These are phyloP conservation scores for Nerophis ophidion DNA, from an alignment of 2,113 vertebrate species.

Conservation along the genomic window DNA sequence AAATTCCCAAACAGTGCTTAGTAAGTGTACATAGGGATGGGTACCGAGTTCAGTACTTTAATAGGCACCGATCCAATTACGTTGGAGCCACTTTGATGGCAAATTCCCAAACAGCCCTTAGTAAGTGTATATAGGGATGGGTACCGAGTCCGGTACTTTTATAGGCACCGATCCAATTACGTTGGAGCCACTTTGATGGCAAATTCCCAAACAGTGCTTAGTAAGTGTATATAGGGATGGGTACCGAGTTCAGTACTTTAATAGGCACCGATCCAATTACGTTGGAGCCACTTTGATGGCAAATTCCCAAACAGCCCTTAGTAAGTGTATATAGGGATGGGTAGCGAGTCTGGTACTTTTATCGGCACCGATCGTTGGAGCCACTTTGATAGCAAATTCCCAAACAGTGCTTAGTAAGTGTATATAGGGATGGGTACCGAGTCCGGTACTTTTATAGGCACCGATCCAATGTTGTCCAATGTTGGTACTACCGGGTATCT, in stretches of 20 bases:
- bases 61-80: too few species aligned
- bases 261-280: too few species aligned
- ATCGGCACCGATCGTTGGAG: background rate
- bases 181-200: constrained; percentile 6
- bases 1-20: constrained; percentile 11
- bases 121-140: background rate
- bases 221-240: background rate
- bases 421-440: too few species aligned
- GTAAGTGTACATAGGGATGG: background rate
- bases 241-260: too few species aligned
- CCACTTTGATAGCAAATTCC: constrained; percentile 6
- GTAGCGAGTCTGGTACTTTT: too few species aligned
- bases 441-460: too few species aligned
- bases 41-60: too few species aligned
- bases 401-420: constrained; percentile 9
- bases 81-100: constrained; percentile 6
- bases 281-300: constrained; percentile 6
- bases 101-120: constrained; percentile 10
- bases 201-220: constrained; percentile 11
- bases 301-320: constrained; percentile 10
- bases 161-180: too few species aligned
- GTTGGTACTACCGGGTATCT: too few species aligned
- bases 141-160: too few species aligned
- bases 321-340: background rate
- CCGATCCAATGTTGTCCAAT: too few species aligned